phyloP scores from a whole-genome alignment of 2,888 invertebrate species.

The Aphrophora alni region DNA sequence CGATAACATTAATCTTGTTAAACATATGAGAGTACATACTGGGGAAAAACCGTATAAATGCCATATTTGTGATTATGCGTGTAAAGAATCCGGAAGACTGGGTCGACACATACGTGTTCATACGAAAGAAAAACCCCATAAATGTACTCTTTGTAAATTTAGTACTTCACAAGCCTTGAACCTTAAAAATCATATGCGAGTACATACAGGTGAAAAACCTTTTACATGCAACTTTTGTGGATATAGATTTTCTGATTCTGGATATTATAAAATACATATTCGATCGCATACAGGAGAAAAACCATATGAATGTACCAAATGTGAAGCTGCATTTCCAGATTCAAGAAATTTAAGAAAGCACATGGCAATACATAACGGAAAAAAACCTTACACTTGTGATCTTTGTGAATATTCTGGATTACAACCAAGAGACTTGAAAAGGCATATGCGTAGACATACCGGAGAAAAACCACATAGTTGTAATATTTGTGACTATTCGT shows the following conservation, averaged over 20 bases:
- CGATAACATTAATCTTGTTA: neutral
- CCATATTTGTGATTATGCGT: neutral
- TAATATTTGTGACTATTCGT: neutral
- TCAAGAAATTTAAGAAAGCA: neutral
- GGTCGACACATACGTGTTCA: neutral
- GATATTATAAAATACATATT: neutral
- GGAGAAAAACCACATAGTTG: neutral
- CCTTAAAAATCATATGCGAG: neutral
- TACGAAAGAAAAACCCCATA: neutral
- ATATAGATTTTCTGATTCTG: neutral
- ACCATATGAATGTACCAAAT: neutral
- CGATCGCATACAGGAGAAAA: neutral
- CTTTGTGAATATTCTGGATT: neutral
- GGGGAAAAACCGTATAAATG: neutral
- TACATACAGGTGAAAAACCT: conserved; percentile 12
- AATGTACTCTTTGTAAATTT: conserved; percentile 10
- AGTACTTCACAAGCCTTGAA: neutral
- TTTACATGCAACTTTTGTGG: conserved; percentile 9
- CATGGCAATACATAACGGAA: neutral
- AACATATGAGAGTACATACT: neutral
- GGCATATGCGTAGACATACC: conserved; percentile 7
- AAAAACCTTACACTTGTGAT: neutral
- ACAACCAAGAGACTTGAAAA: neutral
- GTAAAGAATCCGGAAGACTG: neutral
- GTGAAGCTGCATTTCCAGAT: neutral